phyloP scores from a whole-genome alignment of 2,797 vertebrate genomes.

The Cryptoprocta ferox region DNA sequence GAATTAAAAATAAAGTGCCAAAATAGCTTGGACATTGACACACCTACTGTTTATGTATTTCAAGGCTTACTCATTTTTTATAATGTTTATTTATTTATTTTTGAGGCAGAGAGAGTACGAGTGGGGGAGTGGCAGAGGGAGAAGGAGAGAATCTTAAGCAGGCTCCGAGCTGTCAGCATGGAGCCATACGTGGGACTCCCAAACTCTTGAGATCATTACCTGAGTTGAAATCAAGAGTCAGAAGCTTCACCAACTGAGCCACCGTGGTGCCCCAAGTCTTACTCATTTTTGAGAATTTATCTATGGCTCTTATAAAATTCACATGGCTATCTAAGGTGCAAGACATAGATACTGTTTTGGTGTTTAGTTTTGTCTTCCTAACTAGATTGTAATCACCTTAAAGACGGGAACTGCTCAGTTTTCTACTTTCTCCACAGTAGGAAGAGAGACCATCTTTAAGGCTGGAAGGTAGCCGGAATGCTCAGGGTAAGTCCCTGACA shows the following conservation, averaged over 20 bases:
- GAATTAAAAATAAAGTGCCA: conserved; percentile 19
- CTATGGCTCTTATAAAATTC: conserved; percentile 38
- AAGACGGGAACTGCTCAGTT: conserved; percentile 6
- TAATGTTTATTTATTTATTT: too few species aligned
- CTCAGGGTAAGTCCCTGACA: neutral
- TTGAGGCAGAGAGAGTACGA: too few species aligned
- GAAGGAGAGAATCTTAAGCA: too few species aligned
- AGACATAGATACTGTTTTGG: neutral
- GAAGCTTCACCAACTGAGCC: too few species aligned
- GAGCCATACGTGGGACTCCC: too few species aligned
- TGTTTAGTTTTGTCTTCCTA: conserved; percentile 36
- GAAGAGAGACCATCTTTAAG: neutral
- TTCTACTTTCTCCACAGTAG: neutral
- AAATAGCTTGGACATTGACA: neutral
- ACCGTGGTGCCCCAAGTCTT: too few species aligned
- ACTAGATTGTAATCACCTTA: conserved; percentile 1
- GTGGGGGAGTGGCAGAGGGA: too few species aligned
- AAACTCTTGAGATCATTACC: too few species aligned
- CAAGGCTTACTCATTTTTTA: neutral
- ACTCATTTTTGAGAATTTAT: conserved; percentile 44
- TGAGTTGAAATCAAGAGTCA: too few species aligned
- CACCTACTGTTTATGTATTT: neutral
- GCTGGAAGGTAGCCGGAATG: neutral
- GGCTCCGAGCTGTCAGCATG: too few species aligned
- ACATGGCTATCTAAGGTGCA: neutral